A percentile compares a stretch with the other conserved stretches of the same genome.
Evolutionary conservation across 2,888 invertebrate genomes (phyloP).

Genomic region (Electrophaes corylata): DNA sequence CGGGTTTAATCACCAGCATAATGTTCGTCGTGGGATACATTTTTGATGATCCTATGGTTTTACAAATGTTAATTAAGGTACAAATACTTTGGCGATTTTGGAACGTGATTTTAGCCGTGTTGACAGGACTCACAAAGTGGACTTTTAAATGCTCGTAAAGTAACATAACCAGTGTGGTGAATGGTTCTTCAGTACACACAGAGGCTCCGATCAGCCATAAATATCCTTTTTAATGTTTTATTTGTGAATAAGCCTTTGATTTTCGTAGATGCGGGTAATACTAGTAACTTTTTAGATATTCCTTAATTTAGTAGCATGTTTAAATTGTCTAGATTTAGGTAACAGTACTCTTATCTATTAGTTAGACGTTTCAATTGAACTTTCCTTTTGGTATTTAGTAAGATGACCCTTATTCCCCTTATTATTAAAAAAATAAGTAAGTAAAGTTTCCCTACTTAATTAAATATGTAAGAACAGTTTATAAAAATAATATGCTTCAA

Average conservation of each 20-base stretch:
- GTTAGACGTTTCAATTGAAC: constrained; percentile 21
- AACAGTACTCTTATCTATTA: constrained; percentile 11
- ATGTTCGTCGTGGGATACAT: too few relatives aligned
- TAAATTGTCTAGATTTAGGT: not conserved
- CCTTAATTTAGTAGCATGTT: constrained; percentile 11
- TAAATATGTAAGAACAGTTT: too few relatives aligned
- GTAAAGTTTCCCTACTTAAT: not conserved
- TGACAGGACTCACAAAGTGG: too few relatives aligned
- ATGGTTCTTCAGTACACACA: not conserved
- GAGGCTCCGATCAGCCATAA: not conserved
- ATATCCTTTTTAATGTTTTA: not conserved
- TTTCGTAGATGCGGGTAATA: constrained; percentile 9
- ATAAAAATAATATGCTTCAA: not conserved
- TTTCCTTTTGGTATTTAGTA: constrained; percentile 17
- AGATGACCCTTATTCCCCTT: not conserved
- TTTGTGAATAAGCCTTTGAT: constrained; percentile 6
- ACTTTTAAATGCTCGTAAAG: too few relatives aligned
- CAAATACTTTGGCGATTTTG: too few relatives aligned
- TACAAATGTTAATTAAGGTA: too few relatives aligned
- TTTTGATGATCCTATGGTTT: too few relatives aligned
- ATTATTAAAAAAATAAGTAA: not conserved
- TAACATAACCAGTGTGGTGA: not conserved
- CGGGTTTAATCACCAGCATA: too few relatives aligned
- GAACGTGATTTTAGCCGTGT: too few relatives aligned
- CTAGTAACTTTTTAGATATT: not conserved